These are phyloP conservation scores for Sebastes glaucus DNA, from an alignment of 2,797 vertebrate genomes.

Conservation along the genomic window DNA sequence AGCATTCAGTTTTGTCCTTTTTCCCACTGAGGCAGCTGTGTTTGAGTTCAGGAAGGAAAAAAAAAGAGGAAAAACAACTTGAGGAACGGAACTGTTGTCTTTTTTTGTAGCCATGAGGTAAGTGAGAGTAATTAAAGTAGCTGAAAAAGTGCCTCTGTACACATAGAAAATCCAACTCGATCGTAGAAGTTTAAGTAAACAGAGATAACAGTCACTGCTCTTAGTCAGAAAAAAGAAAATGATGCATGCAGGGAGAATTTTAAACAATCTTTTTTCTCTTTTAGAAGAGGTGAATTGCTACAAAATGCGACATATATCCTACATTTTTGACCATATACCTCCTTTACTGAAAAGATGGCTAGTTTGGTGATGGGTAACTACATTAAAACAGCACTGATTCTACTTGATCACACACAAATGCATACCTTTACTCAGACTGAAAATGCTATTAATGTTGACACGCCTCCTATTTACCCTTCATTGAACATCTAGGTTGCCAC, in stretches of 20 bases:
- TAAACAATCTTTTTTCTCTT: neutral
- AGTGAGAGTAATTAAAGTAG: constrained; percentile 60
- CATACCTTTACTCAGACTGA: neutral
- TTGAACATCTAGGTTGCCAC: constrained; percentile 30
- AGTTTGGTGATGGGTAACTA: neutral
- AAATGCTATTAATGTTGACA: neutral
- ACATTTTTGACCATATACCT: neutral
- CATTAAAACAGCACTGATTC: neutral
- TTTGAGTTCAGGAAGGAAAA: constrained; percentile 44
- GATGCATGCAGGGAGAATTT: neutral
- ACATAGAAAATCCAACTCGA: constrained; percentile 4
- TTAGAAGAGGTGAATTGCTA: neutral
- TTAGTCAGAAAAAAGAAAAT: constrained; percentile 7
- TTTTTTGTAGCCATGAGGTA: constrained; percentile 53
- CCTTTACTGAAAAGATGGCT: neutral
- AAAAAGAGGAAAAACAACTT: constrained; percentile 31
- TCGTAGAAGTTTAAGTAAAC: constrained; percentile 29
- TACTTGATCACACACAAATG: neutral
- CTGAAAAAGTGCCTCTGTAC: constrained; percentile 26
- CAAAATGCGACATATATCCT: neutral
- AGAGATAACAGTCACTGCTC: constrained; percentile 16
- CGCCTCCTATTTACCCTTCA: constrained; percentile 10
- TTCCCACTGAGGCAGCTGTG: constrained; percentile 59
- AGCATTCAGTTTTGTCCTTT: constrained; percentile 42
- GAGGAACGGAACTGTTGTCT: constrained; percentile 54